Base-by-base conservation (phyloP, 2,113 vertebrate genomes). In the Psophia crepitans region DNA sequence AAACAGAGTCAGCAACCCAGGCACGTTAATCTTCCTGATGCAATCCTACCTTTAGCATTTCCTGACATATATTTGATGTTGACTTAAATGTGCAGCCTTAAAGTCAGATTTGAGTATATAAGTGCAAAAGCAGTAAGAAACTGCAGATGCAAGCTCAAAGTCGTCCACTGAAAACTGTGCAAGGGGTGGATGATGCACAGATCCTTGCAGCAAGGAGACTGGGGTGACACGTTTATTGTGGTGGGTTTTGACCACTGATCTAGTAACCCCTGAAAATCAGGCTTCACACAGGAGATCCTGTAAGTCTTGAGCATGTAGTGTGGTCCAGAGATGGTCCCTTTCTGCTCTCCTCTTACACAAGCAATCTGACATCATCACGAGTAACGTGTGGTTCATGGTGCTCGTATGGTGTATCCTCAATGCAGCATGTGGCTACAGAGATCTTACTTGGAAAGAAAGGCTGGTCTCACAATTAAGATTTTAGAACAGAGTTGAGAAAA, bases 381-480 rank as follows among this genome's bases (percentile, higher is more conserved):
- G 65, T 17, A 19, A 37, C 3, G 0, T 0, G 0, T 15, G 32
- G 53, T 54, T 30, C 4, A 0, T 46, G 48, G 60, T n/a, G 64
- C 54, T 81, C 9, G 0, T 9, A 0, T 19, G 24, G 17, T 4
- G 1, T 0, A 0, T 39, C 37, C 56, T 75, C 35, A 6, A 2
- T 12, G 44, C 1, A 0, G 57, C 4, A 0, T 32, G n/a, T 0
- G 1, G 23, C 84, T 69, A 13, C 37, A 33, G 43, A 57, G 51
- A 5, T 46, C 54, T 58, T 26, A 13, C 44, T 33, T 41, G 76
- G 71, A 48, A 69, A 48, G 44, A 46, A 58, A 28, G 44, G 20
- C 26, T 57, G 54, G 24, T 79, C 21, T 77, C 8, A 0, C 2
- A 0, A 9, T 6, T 51, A 44, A 37, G 19, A 10, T 44, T 63